Base-by-base conservation (phyloP, 2,888 invertebrate genomes). In the Andrena praecox region DNA sequence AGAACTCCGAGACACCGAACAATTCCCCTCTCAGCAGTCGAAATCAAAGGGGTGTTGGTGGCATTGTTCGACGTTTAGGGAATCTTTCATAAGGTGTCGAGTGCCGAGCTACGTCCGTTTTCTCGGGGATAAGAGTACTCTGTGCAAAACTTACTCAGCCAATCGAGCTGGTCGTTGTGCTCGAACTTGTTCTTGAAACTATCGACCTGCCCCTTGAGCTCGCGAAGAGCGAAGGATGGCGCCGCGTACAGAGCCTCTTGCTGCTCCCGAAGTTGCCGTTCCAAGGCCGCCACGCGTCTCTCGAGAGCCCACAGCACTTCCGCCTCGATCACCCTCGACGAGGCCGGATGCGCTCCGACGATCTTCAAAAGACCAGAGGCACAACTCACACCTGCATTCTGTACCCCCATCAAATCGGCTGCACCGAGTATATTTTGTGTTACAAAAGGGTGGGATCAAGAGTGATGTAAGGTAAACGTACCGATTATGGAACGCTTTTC, bases 101-200 rank as follows among this genome's bases (percentile, higher is more conserved):
- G 56, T 56, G 56, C 27, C 56, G 24, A 24, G 24, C 56, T 10
- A 10, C 24, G 20, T 63, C 42, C 42, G 35, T 24, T 42, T 8
- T 20, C 20, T 35, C 5, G 24, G 31, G 56, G 31, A 35, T 29
- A 48, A 59, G 16, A 29, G 42, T 48, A 64, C 0, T 67, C 29
- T 29, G 16, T 33, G 50, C 5, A 63, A 82, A 76, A 86, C 95
- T 94, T 92, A 96, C 96, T 96, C 85, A 96, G 94, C 96, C 96
- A 96, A 93, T 95, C 95, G 88, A 96, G 95, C 91, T 95, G 95
- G 90, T 96, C 96, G 74, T 95, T 95, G 31, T 95, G 96, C 91
- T 96, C 96, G 86, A 96, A 93, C 91, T 95, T 96, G 89, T 95
- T 94, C 89, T 95, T 94, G 91, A 96, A 95, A 59, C 94, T 94